Percentiles rank a stretch among this genome's conserved stretches.
Conservation (phyloP, 1,140 invertebrate genomes). For the Pogonomyrmex barbatus region DNA sequence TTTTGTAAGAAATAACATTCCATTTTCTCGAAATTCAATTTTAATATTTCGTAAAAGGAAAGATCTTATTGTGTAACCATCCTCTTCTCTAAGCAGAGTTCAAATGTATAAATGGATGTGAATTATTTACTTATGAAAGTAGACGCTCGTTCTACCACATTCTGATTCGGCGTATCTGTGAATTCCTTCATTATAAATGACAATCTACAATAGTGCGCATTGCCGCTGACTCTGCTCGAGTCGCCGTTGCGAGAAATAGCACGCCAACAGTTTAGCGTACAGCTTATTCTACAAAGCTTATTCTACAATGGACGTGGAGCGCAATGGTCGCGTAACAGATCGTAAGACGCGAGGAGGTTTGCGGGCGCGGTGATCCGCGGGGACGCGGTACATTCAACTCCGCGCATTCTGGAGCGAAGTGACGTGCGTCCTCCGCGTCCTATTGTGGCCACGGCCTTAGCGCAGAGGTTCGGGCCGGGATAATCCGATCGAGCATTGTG, state of each 20-base stretch:
- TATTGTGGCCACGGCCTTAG: constrained; percentile 35
- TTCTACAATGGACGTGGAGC: not conserved
- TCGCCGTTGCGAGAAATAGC: not conserved
- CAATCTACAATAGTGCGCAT: constrained; percentile 32
- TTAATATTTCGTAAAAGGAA: not conserved
- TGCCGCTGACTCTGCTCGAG: not conserved
- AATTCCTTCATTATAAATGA: constrained; percentile 33
- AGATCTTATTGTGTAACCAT: not conserved
- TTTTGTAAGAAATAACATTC: not conserved
- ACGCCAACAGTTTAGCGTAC: constrained; percentile 7
- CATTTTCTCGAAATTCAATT: not conserved
- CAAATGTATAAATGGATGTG: not conserved
- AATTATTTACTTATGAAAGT: not conserved
- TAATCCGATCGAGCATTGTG: constrained; percentile 54
- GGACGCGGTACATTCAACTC: constrained; percentile 29
- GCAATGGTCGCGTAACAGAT: constrained; percentile 5
- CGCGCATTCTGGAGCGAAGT: constrained; percentile 42
- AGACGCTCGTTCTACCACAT: not conserved
- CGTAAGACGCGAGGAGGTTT: not conserved
- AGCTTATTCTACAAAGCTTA: too few species aligned
- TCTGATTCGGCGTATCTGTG: constrained; percentile 3
- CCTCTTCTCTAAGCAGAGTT: not conserved
- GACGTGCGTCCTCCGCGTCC: constrained; percentile 33
- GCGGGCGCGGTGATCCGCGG: not conserved
- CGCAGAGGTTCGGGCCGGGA: constrained; percentile 23